These are phyloP conservation scores for Carassius auratus DNA, from an alignment of 2,113 vertebrate genomes.

Conservation along the genomic window DNA sequence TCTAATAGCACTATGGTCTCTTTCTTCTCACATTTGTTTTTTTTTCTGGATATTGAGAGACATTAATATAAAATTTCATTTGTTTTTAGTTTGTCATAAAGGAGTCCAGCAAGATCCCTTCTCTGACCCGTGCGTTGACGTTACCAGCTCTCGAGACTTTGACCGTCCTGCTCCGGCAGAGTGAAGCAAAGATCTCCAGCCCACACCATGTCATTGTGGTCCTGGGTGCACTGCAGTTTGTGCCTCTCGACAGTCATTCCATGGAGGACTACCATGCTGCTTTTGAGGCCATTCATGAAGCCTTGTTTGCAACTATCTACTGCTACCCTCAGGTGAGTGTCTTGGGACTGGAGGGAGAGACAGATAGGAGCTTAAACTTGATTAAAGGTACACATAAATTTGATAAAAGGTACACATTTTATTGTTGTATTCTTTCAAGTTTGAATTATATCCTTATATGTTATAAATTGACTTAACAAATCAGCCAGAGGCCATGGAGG, in stretches of 20 bases:
- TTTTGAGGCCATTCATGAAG: constrained; percentile 84
- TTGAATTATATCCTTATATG: neutral
- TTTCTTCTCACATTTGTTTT: too few species aligned
- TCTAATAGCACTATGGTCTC: too few species aligned
- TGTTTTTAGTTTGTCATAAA: constrained; percentile 79
- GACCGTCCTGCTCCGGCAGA: constrained; percentile 82
- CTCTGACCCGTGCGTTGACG: constrained; percentile 72
- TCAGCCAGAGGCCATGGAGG: neutral
- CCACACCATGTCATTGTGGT: constrained; percentile 84
- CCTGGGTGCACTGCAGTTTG: constrained; percentile 80
- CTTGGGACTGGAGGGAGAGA: neutral
- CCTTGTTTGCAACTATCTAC: constrained; percentile 87
- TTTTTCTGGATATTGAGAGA: neutral
- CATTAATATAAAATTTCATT: neutral
- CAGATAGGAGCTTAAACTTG: neutral
- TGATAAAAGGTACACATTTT: neutral
- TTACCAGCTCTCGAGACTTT: constrained; percentile 79
- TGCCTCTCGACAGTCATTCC: constrained; percentile 82
- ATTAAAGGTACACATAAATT: neutral
- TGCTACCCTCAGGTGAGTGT: constrained; percentile 86
- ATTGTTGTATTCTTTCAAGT: neutral
- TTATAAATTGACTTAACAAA: neutral
- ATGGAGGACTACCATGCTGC: constrained; percentile 70
- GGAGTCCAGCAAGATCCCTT: constrained; percentile 78
- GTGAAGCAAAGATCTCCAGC: constrained; percentile 81